Evolutionary conservation across 1,140 invertebrate species (phyloP).

Genomic region (Sitophilus oryzae): DNA sequence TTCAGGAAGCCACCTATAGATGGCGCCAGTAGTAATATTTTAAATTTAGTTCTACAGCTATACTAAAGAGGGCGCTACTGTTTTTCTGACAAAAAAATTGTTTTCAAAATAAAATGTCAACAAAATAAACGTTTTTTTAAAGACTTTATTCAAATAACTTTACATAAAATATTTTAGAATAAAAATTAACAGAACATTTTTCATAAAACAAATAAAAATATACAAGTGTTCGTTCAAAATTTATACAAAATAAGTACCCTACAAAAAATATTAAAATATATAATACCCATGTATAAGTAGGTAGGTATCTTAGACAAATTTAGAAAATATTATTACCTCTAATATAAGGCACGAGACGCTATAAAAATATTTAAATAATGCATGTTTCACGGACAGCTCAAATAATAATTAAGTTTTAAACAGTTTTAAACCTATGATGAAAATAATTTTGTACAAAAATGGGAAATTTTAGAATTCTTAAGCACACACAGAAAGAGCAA

Average conservation of each 20-base stretch:
- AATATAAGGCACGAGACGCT: constrained; percentile 9
- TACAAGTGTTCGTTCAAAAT: constrained; percentile 1
- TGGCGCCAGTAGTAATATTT: too few species aligned
- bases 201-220: constrained; percentile 5
- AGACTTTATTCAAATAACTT: constrained; percentile 18
- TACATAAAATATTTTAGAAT: constrained; percentile 12
- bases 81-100: too few species aligned
- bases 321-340: constrained; percentile 9
- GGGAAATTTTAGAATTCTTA: not conserved
- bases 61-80: too few species aligned
- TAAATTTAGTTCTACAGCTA: too few species aligned
- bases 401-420: not conserved
- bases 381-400: not conserved
- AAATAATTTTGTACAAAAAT: not conserved
- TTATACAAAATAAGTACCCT: constrained; percentile 12
- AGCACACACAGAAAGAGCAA: too few species aligned
- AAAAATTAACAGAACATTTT: constrained; percentile 8
- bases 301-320: constrained; percentile 9
- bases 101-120: too few species aligned
- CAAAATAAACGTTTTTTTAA: too few species aligned
- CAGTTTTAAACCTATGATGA: too few species aligned
- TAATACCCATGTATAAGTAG: constrained; percentile 18
- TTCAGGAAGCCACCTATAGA: too few species aligned
- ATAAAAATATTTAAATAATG: constrained; percentile 4
- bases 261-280: constrained; percentile 13